Evolutionary conservation across 2,888 invertebrate species (phyloP).

Genomic region (Deilephila elpenor): DNA sequence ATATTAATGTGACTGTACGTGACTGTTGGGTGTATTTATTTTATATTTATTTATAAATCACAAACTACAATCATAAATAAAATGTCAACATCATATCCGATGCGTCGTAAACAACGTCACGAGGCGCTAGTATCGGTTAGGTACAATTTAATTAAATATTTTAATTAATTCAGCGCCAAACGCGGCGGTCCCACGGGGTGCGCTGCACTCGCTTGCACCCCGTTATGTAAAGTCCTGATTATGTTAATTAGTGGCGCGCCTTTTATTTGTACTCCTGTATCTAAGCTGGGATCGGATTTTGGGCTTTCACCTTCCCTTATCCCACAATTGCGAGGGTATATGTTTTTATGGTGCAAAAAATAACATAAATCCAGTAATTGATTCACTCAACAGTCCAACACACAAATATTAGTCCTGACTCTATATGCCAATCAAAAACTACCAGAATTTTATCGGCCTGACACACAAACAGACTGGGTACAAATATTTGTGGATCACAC

Average conservation of each 20-base stretch:
- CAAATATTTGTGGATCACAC: too few species aligned
- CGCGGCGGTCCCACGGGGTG: conserved; percentile 50
- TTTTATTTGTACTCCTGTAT: conserved; percentile 32
- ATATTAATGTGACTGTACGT: too few species aligned
- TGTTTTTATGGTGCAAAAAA: too few species aligned
- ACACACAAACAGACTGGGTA: too few species aligned
- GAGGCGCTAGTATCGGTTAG: neutral
- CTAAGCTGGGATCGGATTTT: neutral
- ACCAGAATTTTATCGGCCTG: too few species aligned
- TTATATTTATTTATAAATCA: neutral
- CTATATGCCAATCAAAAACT: too few species aligned
- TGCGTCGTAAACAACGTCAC: neutral
- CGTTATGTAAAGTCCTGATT: conserved; percentile 53
- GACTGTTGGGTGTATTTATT: too few species aligned
- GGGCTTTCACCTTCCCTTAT: neutral
- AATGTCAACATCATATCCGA: neutral
- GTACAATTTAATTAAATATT: conserved; percentile 58
- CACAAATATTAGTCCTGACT: too few species aligned
- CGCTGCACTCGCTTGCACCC: conserved; percentile 51
- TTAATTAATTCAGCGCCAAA: conserved; percentile 62
- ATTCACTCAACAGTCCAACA: too few species aligned
- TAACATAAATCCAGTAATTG: too few species aligned
- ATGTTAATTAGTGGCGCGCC: conserved; percentile 40
- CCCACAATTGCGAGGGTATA: too few species aligned
- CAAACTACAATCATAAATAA: neutral